phyloP scores from a whole-genome alignment of 1,140 invertebrate genomes.

The Catajapyx aquilonaris region DNA sequence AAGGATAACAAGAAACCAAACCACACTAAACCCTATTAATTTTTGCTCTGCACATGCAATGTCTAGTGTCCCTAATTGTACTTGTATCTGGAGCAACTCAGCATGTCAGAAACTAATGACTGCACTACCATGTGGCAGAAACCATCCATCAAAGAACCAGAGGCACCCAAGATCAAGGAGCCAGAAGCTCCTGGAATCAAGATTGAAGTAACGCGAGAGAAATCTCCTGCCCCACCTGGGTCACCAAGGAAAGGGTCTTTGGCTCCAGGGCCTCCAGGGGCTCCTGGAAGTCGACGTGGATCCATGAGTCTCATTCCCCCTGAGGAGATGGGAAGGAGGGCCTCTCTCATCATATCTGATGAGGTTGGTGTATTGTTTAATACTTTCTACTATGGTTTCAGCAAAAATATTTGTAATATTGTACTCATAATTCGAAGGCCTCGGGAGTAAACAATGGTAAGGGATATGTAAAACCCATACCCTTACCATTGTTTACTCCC shows the following conservation, averaged over 20 bases:
- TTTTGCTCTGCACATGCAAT: too few relatives aligned
- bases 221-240: conserved; percentile 38
- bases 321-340: conserved; percentile 58
- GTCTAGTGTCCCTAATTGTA: neutral
- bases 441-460: too few relatives aligned
- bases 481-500: too few relatives aligned
- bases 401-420: too few relatives aligned
- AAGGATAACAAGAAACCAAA: too few relatives aligned
- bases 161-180: conserved; percentile 36
- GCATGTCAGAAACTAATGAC: neutral
- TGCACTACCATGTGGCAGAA: too few relatives aligned
- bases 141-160: conserved; percentile 27
- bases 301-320: conserved; percentile 68
- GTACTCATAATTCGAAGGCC: too few relatives aligned
- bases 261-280: conserved; percentile 35
- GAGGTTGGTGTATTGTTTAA: too few relatives aligned
- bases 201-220: conserved; percentile 62
- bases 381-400: too few relatives aligned
- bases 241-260: conserved; percentile 47
- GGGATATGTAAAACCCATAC: too few relatives aligned
- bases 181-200: conserved; percentile 10
- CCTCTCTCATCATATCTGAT: conserved; percentile 76
- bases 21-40: too few relatives aligned
- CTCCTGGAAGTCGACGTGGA: conserved; percentile 47
- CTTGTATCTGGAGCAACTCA: neutral